Evolutionary conservation across 1,140 invertebrate species (phyloP).

Genomic region (Aricia agestis): DNA sequence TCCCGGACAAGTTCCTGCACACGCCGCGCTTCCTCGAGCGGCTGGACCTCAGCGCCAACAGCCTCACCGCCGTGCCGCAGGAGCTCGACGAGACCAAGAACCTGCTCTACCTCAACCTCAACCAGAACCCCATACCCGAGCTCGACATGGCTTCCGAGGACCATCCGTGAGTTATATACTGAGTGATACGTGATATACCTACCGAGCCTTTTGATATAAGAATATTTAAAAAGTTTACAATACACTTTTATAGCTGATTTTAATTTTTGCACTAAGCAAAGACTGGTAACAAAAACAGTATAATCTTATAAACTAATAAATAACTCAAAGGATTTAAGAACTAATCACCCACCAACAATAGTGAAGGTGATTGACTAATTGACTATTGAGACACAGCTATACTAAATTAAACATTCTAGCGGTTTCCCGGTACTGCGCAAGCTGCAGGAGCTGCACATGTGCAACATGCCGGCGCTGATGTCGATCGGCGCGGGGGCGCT

Average conservation of each 20-base stretch:
- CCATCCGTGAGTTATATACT: conserved; percentile 51
- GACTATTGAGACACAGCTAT: no score
- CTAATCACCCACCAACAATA: no score
- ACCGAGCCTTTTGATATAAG: no score
- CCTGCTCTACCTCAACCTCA: conserved; percentile 79
- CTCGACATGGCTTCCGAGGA: conserved; percentile 51
- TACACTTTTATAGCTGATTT: no score
- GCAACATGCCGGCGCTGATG: conserved; percentile 78
- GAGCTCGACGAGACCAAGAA: conserved; percentile 77
- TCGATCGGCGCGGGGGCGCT: conserved; percentile 76
- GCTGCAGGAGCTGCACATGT: conserved; percentile 79
- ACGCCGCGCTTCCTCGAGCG: conserved; percentile 79
- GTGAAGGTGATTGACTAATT: no score
- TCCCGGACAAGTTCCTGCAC: conserved; percentile 81
- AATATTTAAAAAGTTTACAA: no score
- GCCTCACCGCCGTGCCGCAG: conserved; percentile 78
- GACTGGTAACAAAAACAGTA: no score
- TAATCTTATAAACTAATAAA: no score
- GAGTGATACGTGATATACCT: no score
- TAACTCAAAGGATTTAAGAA: no score
- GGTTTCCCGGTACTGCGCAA: conserved; percentile 78
- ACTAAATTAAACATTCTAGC: conserved; percentile 42
- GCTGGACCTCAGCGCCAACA: conserved; percentile 83
- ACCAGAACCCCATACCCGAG: conserved; percentile 81
- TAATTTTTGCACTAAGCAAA: no score